Evolutionary conservation across 1,140 invertebrate genomes (phyloP).

Genomic region (Whitmania pigra): DNA sequence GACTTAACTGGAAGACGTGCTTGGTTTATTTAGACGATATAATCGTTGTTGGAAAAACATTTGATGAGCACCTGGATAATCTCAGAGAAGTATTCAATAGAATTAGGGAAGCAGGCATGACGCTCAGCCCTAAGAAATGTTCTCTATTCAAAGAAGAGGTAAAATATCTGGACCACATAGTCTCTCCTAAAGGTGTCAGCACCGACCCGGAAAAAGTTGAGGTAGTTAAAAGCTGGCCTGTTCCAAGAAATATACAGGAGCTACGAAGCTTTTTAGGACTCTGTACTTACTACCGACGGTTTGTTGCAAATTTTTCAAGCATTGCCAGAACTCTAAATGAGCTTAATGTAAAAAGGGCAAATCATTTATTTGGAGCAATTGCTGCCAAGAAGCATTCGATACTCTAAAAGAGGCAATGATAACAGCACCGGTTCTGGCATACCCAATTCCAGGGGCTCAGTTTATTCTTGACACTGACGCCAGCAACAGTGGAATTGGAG

Average conservation of each 20-base stretch:
- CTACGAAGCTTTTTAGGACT: conserved; percentile 34
- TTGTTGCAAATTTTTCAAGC: conserved; percentile 28
- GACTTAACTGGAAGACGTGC: conserved; percentile 14
- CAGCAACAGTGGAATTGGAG: conserved; percentile 31
- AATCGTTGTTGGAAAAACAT: conserved; percentile 23
- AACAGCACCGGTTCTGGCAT: conserved; percentile 20
- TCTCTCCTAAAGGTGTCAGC: conserved; percentile 29
- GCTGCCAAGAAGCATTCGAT: conserved; percentile 21
- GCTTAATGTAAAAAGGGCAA: background rate
- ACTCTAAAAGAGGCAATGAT: conserved; percentile 20
- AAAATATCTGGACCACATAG: conserved; percentile 30
- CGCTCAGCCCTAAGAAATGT: conserved; percentile 30
- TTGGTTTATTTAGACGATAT: conserved; percentile 31
- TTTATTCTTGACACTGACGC: conserved; percentile 35
- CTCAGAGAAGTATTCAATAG: conserved; percentile 26
- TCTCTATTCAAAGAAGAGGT: conserved; percentile 27
- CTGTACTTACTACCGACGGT: conserved; percentile 31
- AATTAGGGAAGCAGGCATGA: conserved; percentile 25
- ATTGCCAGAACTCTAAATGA: conserved; percentile 22
- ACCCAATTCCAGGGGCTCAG: conserved; percentile 13
- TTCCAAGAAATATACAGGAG: conserved; percentile 30
- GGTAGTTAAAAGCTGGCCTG: conserved; percentile 31
- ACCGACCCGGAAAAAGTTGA: conserved; percentile 33
- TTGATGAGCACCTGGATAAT: conserved; percentile 24
- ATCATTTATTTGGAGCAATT: background rate